Conservation (phyloP, 1,140 invertebrate genomes). For the Solenopsis fugax region DNA sequence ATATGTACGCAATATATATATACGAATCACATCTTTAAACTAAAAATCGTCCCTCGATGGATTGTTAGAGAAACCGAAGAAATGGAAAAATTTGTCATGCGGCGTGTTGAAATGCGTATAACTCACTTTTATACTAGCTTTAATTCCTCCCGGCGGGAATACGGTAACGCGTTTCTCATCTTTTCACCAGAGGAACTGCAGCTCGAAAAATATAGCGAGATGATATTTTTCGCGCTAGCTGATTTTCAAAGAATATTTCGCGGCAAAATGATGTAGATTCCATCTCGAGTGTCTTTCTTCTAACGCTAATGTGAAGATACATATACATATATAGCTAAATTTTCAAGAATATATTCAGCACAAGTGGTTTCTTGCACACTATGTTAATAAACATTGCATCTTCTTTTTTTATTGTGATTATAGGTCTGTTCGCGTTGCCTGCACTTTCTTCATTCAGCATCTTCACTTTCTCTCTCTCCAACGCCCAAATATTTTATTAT, state of each 20-base stretch:
- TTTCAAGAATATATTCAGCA: background rate
- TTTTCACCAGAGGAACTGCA: slow-evolving; percentile 10
- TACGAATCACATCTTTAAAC: background rate
- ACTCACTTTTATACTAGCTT: slow-evolving; percentile 49
- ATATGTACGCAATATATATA: background rate
- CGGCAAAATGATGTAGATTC: slow-evolving; percentile 32
- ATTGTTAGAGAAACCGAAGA: background rate
- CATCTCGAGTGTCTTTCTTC: background rate
- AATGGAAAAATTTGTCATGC: slow-evolving; percentile 35
- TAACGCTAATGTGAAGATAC: background rate
- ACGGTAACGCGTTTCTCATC: slow-evolving; percentile 21
- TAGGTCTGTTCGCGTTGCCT: too few relatives aligned
- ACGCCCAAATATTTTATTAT: too few relatives aligned
- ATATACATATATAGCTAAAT: background rate
- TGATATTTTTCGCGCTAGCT: slow-evolving; percentile 46
- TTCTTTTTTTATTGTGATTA: background rate
- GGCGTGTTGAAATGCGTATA: slow-evolving; percentile 31
- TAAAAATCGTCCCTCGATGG: background rate
- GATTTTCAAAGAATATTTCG: slow-evolving; percentile 54
- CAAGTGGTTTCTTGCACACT: background rate
- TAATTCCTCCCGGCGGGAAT: slow-evolving; percentile 56
- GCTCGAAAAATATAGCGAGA: slow-evolving; percentile 18
- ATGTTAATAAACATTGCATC: background rate
- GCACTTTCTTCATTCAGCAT: too few relatives aligned
- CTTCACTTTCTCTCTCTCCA: too few relatives aligned